Percentiles rank a stretch among this genome's conserved stretches.
Evolutionary conservation across 2,797 vertebrate genomes (phyloP).

Genomic region (Acanthurus tractus): DNA sequence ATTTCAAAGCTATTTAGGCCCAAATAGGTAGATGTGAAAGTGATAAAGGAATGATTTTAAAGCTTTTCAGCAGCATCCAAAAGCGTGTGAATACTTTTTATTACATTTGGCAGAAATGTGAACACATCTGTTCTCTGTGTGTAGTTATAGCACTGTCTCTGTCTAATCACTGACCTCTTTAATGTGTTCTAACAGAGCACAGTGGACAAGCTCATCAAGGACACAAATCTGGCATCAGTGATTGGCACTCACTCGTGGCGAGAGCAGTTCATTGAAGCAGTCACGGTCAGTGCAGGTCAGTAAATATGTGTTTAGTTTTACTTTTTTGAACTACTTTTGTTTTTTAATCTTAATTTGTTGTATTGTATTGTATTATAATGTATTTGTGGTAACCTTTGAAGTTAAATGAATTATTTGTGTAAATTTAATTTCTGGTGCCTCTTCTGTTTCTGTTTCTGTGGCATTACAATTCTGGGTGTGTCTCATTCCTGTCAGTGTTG

Average conservation of each 20-base stretch:
- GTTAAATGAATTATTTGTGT: no score
- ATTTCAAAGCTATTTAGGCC: no score
- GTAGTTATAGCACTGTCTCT: neutral
- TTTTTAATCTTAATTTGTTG: neutral
- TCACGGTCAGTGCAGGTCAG: constrained; percentile 93
- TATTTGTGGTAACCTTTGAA: no score
- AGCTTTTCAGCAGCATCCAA: neutral
- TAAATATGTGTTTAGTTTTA: neutral
- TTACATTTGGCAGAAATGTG: constrained; percentile 2
- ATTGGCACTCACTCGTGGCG: constrained; percentile 93
- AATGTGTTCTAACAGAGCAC: constrained; percentile 85
- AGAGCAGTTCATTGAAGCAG: constrained; percentile 93
- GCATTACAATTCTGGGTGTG: no score
- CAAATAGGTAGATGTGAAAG: no score
- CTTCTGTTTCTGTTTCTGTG: no score
- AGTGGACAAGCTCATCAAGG: constrained; percentile 93
- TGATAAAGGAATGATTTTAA: no score
- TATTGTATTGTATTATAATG: no score
- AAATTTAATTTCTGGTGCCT: no score
- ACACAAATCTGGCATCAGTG: constrained; percentile 92
- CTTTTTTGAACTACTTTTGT: neutral
- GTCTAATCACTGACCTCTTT: constrained; percentile 27
- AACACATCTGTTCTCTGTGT: constrained; percentile 14
- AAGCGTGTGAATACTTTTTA: neutral
- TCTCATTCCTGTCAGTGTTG: no score